Base-by-base conservation (phyloP, 1,140 invertebrate species). In the Philotrypesis tridentata region DNA sequence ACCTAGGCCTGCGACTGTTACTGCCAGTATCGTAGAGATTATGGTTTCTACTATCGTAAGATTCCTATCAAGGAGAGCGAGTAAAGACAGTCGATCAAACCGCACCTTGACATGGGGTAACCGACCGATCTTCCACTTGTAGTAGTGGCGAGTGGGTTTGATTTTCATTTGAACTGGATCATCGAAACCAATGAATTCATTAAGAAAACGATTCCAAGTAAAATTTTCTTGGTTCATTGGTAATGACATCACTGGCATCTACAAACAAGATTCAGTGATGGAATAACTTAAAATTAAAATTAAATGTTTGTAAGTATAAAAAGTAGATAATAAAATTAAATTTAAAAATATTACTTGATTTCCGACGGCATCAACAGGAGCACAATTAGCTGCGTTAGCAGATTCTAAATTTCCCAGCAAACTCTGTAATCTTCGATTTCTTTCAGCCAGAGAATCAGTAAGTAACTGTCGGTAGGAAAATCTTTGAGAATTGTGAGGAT, bases 11-110 rank as follows among this genome's bases (percentile, higher is more conserved):
- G 97, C 95, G 0, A 99, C 98, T 61, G 95, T 87, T n/a, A 97
- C 93, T 0, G 97, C 97, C 65, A 99, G 91, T 9, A 97, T 84
- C 70, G 98, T 95, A 7, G 97, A 96, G 43, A 98, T 90, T 14
- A 97, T 90, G n/a, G 96, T 96, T 89, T 99, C 98, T 80, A 94
- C 92, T 81, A 96, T 93, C 11, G 96, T 97, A 25, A 97, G 89
- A 90, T 99, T 99, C 67, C 97, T 94, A 91, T 99, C 99, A 79
- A 99, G 94, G 0, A 99, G 91, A 0, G 98, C 97, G 88, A 99
- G 93, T 14, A 99, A 91, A 82, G 97, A 96, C 65, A 99, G 92
- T 68, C 98, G 94, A 92, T 99, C 98, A 93, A 99, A 97, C 37
- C 95, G 95, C 2, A 99, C 93, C 92, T 96, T 96, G 0, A 96